Percentiles rank a stretch among this genome's conserved stretches.
Evolutionary conservation across 1,140 invertebrate species (phyloP).

Genomic region (Ruditapes philippinarum): DNA sequence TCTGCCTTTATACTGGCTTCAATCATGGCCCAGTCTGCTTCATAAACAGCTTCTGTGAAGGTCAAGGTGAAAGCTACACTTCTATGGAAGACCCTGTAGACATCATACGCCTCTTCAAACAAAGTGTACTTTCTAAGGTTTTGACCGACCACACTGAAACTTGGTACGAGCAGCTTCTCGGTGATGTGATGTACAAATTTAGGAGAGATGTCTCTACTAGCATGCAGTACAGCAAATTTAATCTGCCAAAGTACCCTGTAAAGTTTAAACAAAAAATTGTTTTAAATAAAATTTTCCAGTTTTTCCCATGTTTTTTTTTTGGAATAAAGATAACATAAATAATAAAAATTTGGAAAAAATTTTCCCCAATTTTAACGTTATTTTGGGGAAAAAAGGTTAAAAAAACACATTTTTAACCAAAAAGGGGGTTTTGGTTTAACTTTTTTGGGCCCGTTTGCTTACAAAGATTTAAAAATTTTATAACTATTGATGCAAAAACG

Average conservation of each 20-base stretch:
- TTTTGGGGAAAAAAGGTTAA: too few species aligned
- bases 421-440: too few species aligned
- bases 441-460: too few species aligned
- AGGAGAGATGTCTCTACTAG: background rate
- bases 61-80: constrained; percentile 30
- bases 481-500: too few species aligned
- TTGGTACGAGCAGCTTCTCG: constrained; percentile 32
- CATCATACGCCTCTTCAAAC: constrained; percentile 13
- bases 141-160: background rate
- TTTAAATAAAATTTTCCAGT: background rate
- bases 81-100: background rate
- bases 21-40: constrained; percentile 36
- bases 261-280: background rate
- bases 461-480: too few species aligned
- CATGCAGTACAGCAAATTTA: background rate
- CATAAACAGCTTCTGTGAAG: constrained; percentile 43
- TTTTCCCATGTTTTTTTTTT: too few species aligned
- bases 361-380: too few species aligned
- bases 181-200: constrained; percentile 33
- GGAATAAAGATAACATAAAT: too few species aligned
- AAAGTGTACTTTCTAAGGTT: background rate
- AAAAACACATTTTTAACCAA: too few species aligned
- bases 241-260: constrained; percentile 47
- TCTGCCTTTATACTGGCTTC: constrained; percentile 1
- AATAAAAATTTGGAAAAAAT: too few species aligned